These are phyloP conservation scores for Ectemnius continuus DNA, from an alignment of 2,888 invertebrate genomes.

Conservation along the genomic window DNA sequence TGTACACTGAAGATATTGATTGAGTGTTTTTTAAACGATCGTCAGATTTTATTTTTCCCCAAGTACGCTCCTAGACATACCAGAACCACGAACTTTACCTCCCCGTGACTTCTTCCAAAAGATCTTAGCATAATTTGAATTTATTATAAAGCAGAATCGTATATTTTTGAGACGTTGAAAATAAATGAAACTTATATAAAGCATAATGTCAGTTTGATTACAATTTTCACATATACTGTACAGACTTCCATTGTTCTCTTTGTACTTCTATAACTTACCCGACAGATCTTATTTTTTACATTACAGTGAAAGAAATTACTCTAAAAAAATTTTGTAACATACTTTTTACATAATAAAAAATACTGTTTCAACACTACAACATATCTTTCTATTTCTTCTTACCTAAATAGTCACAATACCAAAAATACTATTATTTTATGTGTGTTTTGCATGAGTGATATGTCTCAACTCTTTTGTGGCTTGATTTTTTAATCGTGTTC, in stretches of 20 bases:
- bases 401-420: conserved; percentile 14
- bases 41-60: too few species aligned
- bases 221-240: not conserved
- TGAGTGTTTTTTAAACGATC: too few species aligned
- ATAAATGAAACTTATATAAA: too few species aligned
- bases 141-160: conserved; percentile 8
- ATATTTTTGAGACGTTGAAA: conserved; percentile 13
- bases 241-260: not conserved
- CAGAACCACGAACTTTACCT: too few species aligned
- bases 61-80: too few species aligned
- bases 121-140: not conserved
- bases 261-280: conserved; percentile 3
- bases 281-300: conserved; percentile 1
- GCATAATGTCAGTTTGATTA: too few species aligned
- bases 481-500: not conserved
- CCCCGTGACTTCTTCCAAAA: too few species aligned
- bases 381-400: conserved; percentile 47
- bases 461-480: not conserved
- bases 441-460: not conserved
- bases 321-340: conserved; percentile 51
- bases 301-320: conserved; percentile 22
- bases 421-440: too few species aligned
- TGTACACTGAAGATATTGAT: conserved; percentile 24
- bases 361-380: conserved; percentile 51
- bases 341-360: conserved; percentile 67